Evolutionary conservation across 1,140 invertebrate species (phyloP), one percentile per base, ranked within the genome.

Genomic region (Helicoverpa armigera): DNA sequence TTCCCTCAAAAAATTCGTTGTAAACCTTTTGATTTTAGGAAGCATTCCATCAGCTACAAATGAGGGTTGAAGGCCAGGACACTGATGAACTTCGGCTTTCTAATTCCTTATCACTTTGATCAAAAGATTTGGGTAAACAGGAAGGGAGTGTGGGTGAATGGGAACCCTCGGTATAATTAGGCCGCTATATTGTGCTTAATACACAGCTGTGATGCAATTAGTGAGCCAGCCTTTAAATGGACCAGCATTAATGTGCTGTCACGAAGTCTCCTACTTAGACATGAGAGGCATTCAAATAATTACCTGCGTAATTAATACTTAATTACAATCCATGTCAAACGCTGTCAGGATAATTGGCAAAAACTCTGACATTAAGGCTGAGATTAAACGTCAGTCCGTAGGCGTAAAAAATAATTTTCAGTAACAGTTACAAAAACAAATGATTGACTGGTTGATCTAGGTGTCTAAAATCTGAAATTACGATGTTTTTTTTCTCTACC

Each of bases 81-180:
- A 13, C 16, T 48, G 16, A 50, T 23, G 43, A 67, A 50, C 63
- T 67, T 67, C 48, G 35, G 48, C 35, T 43, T 43, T 3, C 18
- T 29, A 29, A 14, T n/a, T 50, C 18, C 18, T 53, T 63, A 77
- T 77, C 60, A 53, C 18, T 54, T 16, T 53, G 16, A 75, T 75
- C 56, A 75, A 61, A 53, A 65, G 61, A 65, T 31, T n/a, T 67
- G 13, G 18, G 75, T 35, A 65, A 77, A 67, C 50, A 77, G 67
- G 16, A 11, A 51, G 11, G 16, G 29, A 16, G 14, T 10, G n/a
- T 31, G n/a, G 43, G 56, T 63, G 54, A 65, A 54, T 77, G 54
- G 29, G 18, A 35, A n/a, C 23, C 60, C 16, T 51, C 11, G 43
- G 11, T 53, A 23, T 76, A 54, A 67, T 77, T 65, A 77, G 61